Conservation (phyloP, 2,888 invertebrate genomes). For the Conus canariensis region DNA sequence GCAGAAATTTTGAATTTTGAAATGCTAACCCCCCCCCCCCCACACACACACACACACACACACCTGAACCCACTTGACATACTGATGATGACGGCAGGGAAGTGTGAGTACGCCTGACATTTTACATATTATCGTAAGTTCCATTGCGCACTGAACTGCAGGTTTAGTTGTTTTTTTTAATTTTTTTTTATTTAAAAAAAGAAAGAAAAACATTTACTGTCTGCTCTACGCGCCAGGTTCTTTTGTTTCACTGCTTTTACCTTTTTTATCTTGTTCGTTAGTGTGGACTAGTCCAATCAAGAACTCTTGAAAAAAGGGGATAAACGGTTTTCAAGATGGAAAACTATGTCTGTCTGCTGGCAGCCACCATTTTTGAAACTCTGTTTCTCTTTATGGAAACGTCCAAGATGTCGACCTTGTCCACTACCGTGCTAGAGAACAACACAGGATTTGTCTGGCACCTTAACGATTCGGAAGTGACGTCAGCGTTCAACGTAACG, state of each 20-base stretch:
- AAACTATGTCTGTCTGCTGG: not conserved
- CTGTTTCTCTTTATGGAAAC: not conserved
- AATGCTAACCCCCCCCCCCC: no score
- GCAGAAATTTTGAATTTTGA: no score
- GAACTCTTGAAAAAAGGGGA: not conserved
- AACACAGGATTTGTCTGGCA: slow-evolving; percentile 31
- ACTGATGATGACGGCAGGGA: no score
- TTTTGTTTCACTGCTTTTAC: not conserved
- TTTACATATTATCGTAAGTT: no score
- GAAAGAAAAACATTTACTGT: not conserved
- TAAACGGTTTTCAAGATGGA: not conserved
- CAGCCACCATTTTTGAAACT: not conserved
- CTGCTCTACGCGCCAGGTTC: not conserved
- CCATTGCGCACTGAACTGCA: no score
- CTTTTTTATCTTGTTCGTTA: no score
- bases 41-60: no score
- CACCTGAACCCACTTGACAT: no score
- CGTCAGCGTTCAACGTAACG: not conserved
- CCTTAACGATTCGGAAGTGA: slow-evolving; percentile 19
- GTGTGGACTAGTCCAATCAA: not conserved
- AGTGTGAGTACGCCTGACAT: no score
- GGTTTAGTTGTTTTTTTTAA: no score
- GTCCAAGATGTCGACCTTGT: slow-evolving; percentile 16
- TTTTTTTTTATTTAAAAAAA: not conserved
- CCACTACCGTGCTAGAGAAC: not conserved